Evolutionary conservation across 2,113 vertebrate species (phyloP).

Genomic region (Neotoma lepida): DNA sequence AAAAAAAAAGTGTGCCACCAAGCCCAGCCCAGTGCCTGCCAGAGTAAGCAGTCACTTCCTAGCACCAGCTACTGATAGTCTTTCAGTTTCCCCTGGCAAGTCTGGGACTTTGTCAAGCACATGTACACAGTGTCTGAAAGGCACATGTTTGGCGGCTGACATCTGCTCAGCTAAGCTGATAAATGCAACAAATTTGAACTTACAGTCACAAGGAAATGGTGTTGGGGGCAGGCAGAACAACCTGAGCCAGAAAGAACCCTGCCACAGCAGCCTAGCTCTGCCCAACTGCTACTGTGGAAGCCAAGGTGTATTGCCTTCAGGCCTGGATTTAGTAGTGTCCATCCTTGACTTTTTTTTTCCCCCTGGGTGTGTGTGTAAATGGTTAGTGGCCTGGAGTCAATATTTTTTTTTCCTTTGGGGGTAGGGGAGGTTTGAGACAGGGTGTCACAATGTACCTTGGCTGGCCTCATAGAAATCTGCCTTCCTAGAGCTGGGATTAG

Average conservation of each 20-base stretch:
- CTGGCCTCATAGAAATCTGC: not conserved
- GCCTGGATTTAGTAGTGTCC: not conserved
- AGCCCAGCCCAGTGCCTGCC: not conserved
- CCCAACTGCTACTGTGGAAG: not conserved
- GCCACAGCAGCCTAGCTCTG: not conserved
- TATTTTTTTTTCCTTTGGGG: not conserved
- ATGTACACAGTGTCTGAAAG: not conserved
- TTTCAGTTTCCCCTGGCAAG: not conserved
- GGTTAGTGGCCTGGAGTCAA: not conserved
- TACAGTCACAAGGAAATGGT: not conserved
- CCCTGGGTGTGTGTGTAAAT: not conserved
- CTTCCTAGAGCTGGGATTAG: not conserved
- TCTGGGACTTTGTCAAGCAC: not conserved
- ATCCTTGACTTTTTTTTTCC: not conserved
- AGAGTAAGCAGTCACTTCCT: constrained; percentile 1
- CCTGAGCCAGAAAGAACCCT: not conserved
- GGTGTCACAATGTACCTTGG: not conserved
- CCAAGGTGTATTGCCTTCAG: not conserved
- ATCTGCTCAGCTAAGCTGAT: not conserved
- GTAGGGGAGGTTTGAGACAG: not conserved
- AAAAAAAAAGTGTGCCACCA: not conserved
- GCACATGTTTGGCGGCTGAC: not conserved
- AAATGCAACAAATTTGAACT: constrained; percentile 15
- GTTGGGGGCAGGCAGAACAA: not conserved
- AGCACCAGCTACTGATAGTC: constrained; percentile 26